These are phyloP conservation scores for Papilio helenus DNA, from an alignment of 1,140 invertebrate genomes.

Conservation along the genomic window DNA sequence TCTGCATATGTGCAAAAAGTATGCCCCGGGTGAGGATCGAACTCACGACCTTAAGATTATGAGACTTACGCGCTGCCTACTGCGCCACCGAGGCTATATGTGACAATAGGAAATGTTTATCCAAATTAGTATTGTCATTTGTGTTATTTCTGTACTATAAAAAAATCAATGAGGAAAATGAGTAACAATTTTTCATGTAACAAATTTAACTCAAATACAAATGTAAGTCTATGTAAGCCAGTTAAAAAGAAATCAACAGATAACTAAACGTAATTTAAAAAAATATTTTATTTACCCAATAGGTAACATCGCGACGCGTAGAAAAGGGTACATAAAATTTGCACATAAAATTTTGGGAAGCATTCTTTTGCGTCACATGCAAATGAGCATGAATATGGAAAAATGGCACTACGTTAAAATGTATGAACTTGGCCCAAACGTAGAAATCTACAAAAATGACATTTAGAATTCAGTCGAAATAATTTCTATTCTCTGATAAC, in stretches of 20 bases:
- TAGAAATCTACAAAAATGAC: not conserved
- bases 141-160: too few species aligned
- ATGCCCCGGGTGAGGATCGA: constrained; percentile 39
- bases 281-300: not conserved
- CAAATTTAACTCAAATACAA: too few species aligned
- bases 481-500: constrained; percentile 14
- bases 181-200: too few species aligned
- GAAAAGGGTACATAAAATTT: constrained; percentile 27
- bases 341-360: constrained; percentile 27
- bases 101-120: too few species aligned
- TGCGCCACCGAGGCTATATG: constrained; percentile 31
- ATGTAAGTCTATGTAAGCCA: not conserved
- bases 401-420: constrained; percentile 18
- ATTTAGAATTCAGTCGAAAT: not conserved
- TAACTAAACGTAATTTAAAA: not conserved
- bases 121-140: too few species aligned
- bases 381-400: constrained; percentile 28
- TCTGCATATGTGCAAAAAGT: not conserved
- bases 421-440: constrained; percentile 8
- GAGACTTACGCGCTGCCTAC: constrained; percentile 39
- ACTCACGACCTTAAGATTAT: constrained; percentile 39
- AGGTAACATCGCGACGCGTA: not conserved
- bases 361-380: not conserved
- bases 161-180: too few species aligned
- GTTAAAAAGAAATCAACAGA: not conserved